phyloP scores from a whole-genome alignment of 2,113 vertebrate genomes.

The Neopipo cinnamomea region DNA sequence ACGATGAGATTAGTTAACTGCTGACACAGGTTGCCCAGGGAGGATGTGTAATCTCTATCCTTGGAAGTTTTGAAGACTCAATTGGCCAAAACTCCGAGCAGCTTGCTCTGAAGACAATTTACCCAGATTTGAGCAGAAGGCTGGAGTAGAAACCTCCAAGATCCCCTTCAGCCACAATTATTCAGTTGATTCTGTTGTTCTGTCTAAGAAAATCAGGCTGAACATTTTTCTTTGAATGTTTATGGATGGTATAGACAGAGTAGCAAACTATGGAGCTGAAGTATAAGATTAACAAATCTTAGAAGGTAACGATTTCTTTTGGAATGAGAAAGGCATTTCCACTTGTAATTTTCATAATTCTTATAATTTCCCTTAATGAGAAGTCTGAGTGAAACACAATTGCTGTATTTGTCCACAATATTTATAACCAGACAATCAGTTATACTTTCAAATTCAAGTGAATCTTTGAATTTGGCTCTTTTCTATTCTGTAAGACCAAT shows the following conservation, averaged over 20 bases:
- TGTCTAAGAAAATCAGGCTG: neutral
- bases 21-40: neutral
- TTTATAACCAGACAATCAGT: neutral
- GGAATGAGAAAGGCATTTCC: neutral
- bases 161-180: neutral
- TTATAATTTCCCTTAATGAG: neutral
- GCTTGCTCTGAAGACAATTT: neutral
- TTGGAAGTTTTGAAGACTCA: neutral
- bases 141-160: neutral
- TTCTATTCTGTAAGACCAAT: neutral
- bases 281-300: constrained; percentile 13
- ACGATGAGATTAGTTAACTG: neutral
- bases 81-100: neutral
- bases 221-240: neutral
- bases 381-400: neutral
- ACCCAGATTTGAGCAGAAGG: neutral
- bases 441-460: neutral
- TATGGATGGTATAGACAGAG: neutral
- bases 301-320: neutral
- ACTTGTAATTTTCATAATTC: neutral
- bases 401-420: neutral
- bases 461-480: neutral
- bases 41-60: neutral
- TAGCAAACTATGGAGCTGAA: neutral
- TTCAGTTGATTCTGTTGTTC: neutral